A percentile compares a stretch with the other conserved stretches of the same genome.
Evolutionary conservation across 2,888 invertebrate genomes (phyloP).

Genomic region (Drosophila birchii): DNA sequence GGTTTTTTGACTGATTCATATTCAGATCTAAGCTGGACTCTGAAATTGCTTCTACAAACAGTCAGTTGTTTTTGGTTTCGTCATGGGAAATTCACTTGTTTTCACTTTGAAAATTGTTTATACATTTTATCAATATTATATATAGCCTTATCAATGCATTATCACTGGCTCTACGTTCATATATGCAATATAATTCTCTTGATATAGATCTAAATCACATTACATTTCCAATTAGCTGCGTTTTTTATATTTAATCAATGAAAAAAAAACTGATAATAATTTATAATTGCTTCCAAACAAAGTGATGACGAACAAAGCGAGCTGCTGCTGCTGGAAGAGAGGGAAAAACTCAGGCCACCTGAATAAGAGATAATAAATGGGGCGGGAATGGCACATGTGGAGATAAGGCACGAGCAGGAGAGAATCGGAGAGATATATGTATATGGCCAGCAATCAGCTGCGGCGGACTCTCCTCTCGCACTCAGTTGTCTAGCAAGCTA

Average conservation of each 20-base stretch:
- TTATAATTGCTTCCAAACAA: constrained; percentile 24
- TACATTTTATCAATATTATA: not conserved
- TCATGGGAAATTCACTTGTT: not conserved
- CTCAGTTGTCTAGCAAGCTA: constrained; percentile 15
- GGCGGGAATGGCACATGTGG: constrained; percentile 5
- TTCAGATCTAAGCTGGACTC: not conserved
- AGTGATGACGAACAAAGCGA: constrained; percentile 15
- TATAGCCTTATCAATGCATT: not conserved
- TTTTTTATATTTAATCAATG: constrained; percentile 29
- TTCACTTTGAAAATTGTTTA: not conserved
- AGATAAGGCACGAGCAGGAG: constrained; percentile 8
- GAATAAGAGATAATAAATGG: constrained; percentile 27
- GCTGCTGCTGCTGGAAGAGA: constrained; percentile 41
- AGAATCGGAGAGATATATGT: constrained; percentile 9
- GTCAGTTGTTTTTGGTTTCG: not conserved
- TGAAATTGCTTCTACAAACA: not conserved
- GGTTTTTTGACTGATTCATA: not conserved
- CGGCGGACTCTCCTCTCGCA: constrained; percentile 8
- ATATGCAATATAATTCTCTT: not conserved
- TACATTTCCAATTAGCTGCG: constrained; percentile 42
- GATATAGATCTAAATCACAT: constrained; percentile 14
- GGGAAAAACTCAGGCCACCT: constrained; percentile 18
- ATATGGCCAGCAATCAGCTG: constrained; percentile 43
- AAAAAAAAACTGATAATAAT: constrained; percentile 24
- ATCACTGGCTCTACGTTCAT: not conserved